phyloP scores from a whole-genome alignment of 2,113 vertebrate species.

The Nycticryphes semicollaris region DNA sequence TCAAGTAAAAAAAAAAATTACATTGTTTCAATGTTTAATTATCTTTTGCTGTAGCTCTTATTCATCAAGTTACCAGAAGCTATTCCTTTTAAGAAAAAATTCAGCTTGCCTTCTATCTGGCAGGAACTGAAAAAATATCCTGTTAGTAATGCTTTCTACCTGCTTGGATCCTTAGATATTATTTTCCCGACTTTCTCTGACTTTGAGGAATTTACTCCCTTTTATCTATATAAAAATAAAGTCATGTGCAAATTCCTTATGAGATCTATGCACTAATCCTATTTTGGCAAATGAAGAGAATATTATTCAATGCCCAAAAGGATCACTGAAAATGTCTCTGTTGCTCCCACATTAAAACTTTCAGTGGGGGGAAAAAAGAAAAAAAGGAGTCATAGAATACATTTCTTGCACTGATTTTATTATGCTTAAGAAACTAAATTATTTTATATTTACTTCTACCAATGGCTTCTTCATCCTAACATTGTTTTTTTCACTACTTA shows the following conservation, averaged over 20 bases:
- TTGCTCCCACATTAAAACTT: neutral
- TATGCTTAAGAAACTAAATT: neutral
- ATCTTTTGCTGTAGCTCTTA: neutral
- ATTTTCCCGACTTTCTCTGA: slow-evolving; percentile 25
- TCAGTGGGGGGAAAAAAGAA: neutral
- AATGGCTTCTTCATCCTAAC: neutral
- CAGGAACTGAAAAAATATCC: neutral
- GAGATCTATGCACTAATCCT: slow-evolving; percentile 60
- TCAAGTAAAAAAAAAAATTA: neutral
- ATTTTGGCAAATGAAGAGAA: slow-evolving; percentile 48
- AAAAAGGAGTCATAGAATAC: neutral
- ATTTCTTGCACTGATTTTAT: neutral
- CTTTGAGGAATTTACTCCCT: slow-evolving; percentile 55
- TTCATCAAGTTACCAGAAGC: neutral
- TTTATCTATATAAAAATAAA: slow-evolving; percentile 45
- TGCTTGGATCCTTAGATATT: slow-evolving; percentile 10
- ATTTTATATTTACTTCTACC: neutral
- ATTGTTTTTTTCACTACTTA: neutral
- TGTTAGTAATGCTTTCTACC: slow-evolving; percentile 18
- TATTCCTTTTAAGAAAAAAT: neutral
- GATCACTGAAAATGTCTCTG: slow-evolving; percentile 12
- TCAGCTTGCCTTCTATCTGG: neutral
- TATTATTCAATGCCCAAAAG: slow-evolving; percentile 22
- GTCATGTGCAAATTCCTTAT: slow-evolving; percentile 61
- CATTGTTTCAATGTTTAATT: neutral